phyloP scores from a whole-genome alignment of 2,113 vertebrate species.

The Semnornis frantzii region DNA sequence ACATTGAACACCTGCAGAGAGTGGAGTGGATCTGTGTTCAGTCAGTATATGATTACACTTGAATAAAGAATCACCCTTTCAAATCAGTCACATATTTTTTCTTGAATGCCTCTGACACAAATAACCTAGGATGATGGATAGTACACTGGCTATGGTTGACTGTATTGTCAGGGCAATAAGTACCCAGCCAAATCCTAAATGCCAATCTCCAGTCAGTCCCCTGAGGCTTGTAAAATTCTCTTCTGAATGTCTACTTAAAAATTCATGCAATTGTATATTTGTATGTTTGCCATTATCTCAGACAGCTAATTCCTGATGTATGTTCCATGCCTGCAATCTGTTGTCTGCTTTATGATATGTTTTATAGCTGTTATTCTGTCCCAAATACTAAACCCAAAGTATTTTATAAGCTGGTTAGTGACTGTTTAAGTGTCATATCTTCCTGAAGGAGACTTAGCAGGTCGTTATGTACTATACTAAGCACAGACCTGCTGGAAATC shows the following conservation, averaged over 20 bases:
- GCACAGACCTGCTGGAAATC: neutral
- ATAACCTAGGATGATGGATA: neutral
- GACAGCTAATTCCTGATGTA: neutral
- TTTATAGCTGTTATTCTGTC: neutral
- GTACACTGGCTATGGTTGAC: neutral
- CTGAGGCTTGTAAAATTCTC: neutral
- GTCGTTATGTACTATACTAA: neutral
- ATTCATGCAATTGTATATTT: neutral
- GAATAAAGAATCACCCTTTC: neutral
- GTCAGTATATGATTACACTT: neutral
- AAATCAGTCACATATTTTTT: neutral
- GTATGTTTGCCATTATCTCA: neutral
- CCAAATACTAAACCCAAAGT: neutral
- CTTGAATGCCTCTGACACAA: neutral
- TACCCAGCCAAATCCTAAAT: neutral
- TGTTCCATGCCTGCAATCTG: neutral
- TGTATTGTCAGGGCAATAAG: neutral
- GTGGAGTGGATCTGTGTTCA: neutral
- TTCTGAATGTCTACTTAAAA: neutral
- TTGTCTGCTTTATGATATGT: neutral
- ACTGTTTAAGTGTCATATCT: neutral
- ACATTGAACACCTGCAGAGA: neutral
- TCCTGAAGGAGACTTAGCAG: neutral
- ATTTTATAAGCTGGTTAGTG: too few species aligned
- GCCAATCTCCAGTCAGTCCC: neutral